A percentile compares a stretch with the other conserved stretches of the same genome.
Conservation (phyloP, 2,113 vertebrate genomes). For the Antennarius striatus region DNA sequence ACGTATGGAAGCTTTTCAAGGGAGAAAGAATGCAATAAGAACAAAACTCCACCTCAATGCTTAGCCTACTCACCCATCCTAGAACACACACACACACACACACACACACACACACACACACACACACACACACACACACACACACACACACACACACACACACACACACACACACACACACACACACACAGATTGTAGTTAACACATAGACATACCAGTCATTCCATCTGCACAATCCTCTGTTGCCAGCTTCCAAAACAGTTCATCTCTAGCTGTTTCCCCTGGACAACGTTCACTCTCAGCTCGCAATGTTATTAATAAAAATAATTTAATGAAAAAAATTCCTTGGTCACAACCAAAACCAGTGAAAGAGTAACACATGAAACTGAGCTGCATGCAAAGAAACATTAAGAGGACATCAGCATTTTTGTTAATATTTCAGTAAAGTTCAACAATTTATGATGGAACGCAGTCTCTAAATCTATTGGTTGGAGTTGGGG, state of each 20-base stretch:
- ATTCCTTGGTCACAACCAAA: not conserved
- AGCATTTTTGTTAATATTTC: no score
- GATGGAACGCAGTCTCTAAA: no score
- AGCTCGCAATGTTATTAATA: not conserved
- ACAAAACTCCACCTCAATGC: constrained; percentile 52
- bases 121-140: constrained; percentile 39
- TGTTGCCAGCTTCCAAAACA: constrained; percentile 18
- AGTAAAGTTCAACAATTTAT: no score
- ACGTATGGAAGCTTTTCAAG: constrained; percentile 45
- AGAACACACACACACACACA: constrained; percentile 5
- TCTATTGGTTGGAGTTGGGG: no score
- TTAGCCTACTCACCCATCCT: constrained; percentile 42
- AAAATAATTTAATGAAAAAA: not conserved
- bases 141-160: no score
- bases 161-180: no score
- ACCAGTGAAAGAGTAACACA: no score
- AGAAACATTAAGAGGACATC: no score
- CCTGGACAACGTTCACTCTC: constrained; percentile 21
- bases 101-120: constrained; percentile 11
- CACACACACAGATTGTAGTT: no score
- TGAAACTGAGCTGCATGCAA: no score
- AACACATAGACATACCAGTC: no score
- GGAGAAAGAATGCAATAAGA: constrained; percentile 62
- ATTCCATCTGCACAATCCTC: constrained; percentile 47
- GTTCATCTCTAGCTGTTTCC: constrained; percentile 12